Conservation (phyloP, 1,140 invertebrate species). For the Drosophila aff. region DNA sequence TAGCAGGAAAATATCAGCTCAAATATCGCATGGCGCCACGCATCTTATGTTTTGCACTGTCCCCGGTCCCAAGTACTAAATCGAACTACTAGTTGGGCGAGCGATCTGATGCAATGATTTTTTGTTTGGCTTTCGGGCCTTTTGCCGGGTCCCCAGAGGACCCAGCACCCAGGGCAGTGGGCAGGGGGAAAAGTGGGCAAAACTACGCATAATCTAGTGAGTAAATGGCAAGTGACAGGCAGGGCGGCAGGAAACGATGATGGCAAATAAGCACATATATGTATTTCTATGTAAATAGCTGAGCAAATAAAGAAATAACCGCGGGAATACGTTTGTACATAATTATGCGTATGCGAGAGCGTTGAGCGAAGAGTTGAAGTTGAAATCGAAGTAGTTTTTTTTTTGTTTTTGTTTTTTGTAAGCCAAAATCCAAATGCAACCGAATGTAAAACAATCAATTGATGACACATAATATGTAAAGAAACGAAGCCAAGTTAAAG, state of each 20-base stretch:
- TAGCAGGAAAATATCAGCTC: background rate
- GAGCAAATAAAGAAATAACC: background rate
- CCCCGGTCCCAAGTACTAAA: background rate
- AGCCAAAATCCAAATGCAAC: constrained; percentile 56
- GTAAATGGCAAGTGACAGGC: constrained; percentile 28
- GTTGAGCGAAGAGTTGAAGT: background rate
- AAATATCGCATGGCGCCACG: background rate
- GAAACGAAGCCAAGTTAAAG: constrained; percentile 38
- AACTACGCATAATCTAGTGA: constrained; percentile 74
- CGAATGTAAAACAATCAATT: constrained; percentile 79
- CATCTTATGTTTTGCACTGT: background rate
- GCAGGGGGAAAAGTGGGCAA: constrained; percentile 74
- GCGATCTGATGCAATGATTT: constrained; percentile 8
- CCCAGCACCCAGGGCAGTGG: constrained; percentile 21
- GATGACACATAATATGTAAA: constrained; percentile 74
- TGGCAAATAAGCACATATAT: constrained; percentile 20
- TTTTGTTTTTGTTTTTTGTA: constrained; percentile 33
- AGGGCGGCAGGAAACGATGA: background rate
- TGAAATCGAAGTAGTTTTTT: constrained; percentile 13
- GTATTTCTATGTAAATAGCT: constrained; percentile 58
- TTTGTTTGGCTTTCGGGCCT: constrained; percentile 27
- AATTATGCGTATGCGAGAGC: constrained; percentile 42
- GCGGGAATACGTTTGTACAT: constrained; percentile 39
- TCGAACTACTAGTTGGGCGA: background rate
- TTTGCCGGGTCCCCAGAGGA: constrained; percentile 6